Base-by-base conservation (phyloP, 2,888 invertebrate genomes). In the Malacosoma neustria region DNA sequence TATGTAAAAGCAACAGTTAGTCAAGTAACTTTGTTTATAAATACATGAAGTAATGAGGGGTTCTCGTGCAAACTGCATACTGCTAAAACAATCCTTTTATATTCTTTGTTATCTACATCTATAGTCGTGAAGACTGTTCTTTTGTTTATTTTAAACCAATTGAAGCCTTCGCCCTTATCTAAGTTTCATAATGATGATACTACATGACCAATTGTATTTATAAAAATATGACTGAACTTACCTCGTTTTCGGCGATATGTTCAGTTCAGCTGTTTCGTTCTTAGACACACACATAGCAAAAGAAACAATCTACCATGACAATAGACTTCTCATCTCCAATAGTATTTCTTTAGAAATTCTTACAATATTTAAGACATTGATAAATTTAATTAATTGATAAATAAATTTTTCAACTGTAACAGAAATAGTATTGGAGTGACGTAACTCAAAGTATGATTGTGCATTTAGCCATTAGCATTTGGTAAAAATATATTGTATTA, bases 271-370 rank as follows among this genome's bases (percentile, higher is more conserved):
- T 65, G 69, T 69, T 72, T 74, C 74, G 72, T 68, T 76, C 71
- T 53, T 67, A 53, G 66, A 81, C 76, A 74, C 71, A 76, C 64
- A 81, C 71, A 76, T 74, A 68, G 72, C 80, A 76, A 81, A 84
- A 84, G 80, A 77, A 74, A 82, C 84, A 85, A 80, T 84, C 82
- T 85, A 85, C 80, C 85, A 85, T 85, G 84, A 85, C 85, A 81
- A 81, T 84, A 85, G 85, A 84, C 69, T 70, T 54, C 56, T 63
- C 62, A 55, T 66, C 81, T 82, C 84, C 84, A 85, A 82, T 81
- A 80, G 61, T 80, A 81, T 81, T 81, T 61, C 71, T 70, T 64
- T 40, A 44, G n/a, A n/a, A n/a, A n/a, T n/a, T n/a, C n/a, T n/a
- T n/a, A n/a, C n/a, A n/a, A n/a, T n/a, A n/a, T n/a, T n/a, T n/a